phyloP scores from a whole-genome alignment of 2,888 invertebrate genomes.

The Mythimna loreyi region DNA sequence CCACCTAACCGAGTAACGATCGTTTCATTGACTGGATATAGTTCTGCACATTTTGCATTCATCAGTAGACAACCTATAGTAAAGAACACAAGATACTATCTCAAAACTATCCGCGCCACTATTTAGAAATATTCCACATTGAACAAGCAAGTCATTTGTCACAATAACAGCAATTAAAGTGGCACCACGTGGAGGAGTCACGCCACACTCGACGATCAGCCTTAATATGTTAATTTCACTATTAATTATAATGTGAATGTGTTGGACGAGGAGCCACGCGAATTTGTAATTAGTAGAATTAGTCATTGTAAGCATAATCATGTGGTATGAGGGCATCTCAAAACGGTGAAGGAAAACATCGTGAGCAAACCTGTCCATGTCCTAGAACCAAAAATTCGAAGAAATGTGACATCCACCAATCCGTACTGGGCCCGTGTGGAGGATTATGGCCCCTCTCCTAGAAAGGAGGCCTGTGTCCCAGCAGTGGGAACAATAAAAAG shows the following conservation, averaged over 20 bases:
- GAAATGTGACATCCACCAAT: too few relatives aligned
- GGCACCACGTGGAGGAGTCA: slow-evolving; percentile 35
- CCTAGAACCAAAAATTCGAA: too few relatives aligned
- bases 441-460: too few relatives aligned
- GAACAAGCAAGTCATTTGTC: slow-evolving; percentile 50
- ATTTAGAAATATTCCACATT: slow-evolving; percentile 19
- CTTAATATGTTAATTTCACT: slow-evolving; percentile 55
- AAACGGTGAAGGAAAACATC: too few relatives aligned
- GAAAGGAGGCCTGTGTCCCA: too few relatives aligned
- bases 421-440: too few relatives aligned
- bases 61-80: too few relatives aligned
- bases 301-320: slow-evolving; percentile 4
- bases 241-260: slow-evolving; percentile 50
- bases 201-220: slow-evolving; percentile 34
- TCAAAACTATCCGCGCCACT: background rate
- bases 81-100: background rate
- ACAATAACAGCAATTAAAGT: slow-evolving; percentile 56
- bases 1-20: too few relatives aligned
- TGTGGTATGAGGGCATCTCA: background rate
- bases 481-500: too few relatives aligned
- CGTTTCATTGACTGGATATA: too few relatives aligned
- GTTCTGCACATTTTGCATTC: too few relatives aligned
- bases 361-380: too few relatives aligned
- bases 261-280: slow-evolving; percentile 44
- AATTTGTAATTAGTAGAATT: slow-evolving; percentile 54